Conservation (phyloP, 2,113 vertebrate species). For the Chamaea fasciata region DNA sequence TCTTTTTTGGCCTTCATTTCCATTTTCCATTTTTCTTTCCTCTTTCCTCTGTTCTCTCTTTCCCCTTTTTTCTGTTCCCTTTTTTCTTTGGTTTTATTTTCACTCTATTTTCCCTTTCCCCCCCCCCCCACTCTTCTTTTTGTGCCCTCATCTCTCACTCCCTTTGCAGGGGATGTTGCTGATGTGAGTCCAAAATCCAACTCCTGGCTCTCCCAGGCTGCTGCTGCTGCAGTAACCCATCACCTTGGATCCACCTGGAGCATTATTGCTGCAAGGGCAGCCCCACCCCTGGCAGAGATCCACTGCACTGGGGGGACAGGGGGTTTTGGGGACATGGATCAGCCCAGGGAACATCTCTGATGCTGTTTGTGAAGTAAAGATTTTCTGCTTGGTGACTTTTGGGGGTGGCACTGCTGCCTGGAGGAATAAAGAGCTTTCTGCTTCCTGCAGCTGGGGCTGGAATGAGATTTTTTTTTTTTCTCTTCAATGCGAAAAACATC, state of each 20-base stretch:
- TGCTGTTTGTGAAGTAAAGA: not conserved
- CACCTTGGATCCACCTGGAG: not conserved
- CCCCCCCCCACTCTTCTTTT: too few species aligned
- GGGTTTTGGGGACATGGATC: accelerated
- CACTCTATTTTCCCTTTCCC: too few species aligned
- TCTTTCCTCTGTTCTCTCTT: not conserved
- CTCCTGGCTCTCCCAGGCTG: not conserved
- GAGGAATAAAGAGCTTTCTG: not conserved
- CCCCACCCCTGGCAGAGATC: not conserved
- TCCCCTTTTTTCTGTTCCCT: too few species aligned
- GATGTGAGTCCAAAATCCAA: not conserved
- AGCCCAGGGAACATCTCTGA: not conserved
- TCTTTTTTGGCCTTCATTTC: too few species aligned
- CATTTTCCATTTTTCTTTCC: accelerated
- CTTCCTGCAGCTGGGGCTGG: not conserved
- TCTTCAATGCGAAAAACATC: not conserved
- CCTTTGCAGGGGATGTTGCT: not conserved
- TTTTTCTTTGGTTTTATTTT: not conserved
- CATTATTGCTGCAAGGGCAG: not conserved
- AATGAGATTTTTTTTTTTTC: not conserved
- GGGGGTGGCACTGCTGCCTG: not conserved
- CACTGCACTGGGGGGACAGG: accelerated
- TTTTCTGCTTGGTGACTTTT: not conserved
- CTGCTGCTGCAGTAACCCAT: not conserved
- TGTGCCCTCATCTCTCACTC: not conserved